A percentile compares a stretch with the other conserved stretches of the same genome.
Conservation (phyloP, 92 coral and sea anemone genomes). For the Parazoanthus atlanticus region DNA sequence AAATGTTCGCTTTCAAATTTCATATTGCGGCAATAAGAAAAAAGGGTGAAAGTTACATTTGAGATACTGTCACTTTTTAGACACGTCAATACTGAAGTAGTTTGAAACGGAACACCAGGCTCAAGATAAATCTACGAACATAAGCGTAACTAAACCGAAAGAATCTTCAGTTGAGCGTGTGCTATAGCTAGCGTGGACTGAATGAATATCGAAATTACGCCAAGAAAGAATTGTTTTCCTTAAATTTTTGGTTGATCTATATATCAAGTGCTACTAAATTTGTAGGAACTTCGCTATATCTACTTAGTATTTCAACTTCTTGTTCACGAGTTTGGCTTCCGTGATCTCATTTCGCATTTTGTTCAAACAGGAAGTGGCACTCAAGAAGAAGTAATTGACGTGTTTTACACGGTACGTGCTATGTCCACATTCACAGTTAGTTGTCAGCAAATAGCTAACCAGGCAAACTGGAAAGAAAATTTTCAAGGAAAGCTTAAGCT, state of each 20-base stretch:
- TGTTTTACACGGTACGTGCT: neutral
- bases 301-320: neutral
- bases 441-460: neutral
- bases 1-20: neutral
- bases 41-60: neutral
- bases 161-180: neutral
- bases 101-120: neutral
- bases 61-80: neutral
- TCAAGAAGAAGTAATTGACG: neutral
- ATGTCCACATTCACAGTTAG: neutral
- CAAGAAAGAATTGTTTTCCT: neutral
- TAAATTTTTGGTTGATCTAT: neutral
- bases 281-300: neutral
- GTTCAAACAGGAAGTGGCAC: neutral
- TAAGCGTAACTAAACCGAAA: neutral
- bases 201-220: neutral
- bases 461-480: neutral
- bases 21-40: neutral
- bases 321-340: neutral
- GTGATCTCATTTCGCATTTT: neutral
- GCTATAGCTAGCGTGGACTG: neutral
- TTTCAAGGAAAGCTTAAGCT: too few relatives aligned
- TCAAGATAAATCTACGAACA: neutral
- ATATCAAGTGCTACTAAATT: too few relatives aligned
- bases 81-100: neutral